Conservation (phyloP, 2,113 vertebrate species). For the Elgaria multicarinata region DNA sequence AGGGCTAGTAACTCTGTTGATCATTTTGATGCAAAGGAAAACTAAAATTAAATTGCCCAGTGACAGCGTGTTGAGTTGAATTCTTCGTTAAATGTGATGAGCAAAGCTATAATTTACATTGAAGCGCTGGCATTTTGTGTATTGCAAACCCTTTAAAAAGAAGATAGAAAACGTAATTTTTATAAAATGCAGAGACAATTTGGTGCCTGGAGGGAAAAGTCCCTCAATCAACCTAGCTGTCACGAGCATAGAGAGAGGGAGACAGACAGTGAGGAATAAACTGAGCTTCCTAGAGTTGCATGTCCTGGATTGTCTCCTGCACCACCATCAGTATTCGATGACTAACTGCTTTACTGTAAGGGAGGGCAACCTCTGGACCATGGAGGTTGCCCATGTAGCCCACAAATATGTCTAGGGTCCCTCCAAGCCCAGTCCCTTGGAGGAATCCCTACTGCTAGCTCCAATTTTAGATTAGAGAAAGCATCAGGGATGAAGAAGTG, state of each 20-base stretch:
- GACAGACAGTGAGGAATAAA: background rate
- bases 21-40: background rate
- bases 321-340: background rate
- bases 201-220: background rate
- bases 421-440: too few species aligned
- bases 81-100: background rate
- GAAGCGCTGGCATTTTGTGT: background rate
- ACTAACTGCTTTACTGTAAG: background rate
- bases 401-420: too few species aligned
- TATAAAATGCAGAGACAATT: background rate
- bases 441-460: too few species aligned
- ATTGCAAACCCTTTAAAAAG: background rate
- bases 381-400: too few species aligned
- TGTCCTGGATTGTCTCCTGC: background rate
- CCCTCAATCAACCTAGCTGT: background rate
- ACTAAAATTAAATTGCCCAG: background rate
- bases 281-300: background rate
- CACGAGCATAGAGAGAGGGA: background rate
- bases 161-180: background rate
- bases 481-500: too few species aligned
- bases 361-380: too few species aligned
- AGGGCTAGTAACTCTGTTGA: background rate
- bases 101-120: background rate
- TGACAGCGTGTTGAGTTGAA: background rate
- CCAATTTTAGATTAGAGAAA: too few species aligned